Evolutionary conservation across 2,113 vertebrate species (phyloP).

Genomic region (Verasper variegatus): DNA sequence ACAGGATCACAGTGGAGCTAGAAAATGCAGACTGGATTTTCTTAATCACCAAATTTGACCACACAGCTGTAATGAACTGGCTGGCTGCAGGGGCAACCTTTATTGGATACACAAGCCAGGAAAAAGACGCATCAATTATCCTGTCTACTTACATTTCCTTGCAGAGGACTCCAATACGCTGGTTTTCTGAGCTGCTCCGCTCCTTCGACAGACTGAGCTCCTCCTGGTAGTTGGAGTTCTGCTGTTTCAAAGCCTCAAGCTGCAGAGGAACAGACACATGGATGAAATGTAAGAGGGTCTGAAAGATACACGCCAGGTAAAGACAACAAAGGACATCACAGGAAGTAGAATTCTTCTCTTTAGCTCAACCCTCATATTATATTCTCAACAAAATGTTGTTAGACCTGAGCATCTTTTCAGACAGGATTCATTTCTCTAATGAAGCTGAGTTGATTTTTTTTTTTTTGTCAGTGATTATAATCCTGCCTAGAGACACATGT

Average conservation of each 20-base stretch:
- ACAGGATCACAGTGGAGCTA: neutral
- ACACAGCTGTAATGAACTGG: neutral
- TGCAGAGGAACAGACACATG: constrained; percentile 63
- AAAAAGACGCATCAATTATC: constrained; percentile 45
- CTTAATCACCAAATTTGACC: constrained; percentile 7
- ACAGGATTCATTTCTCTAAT: neutral
- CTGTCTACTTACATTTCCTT: constrained; percentile 89
- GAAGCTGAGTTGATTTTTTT: neutral
- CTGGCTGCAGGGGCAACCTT: constrained; percentile 20
- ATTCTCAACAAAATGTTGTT: neutral
- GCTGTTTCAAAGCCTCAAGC: constrained; percentile 90
- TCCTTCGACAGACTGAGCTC: constrained; percentile 88
- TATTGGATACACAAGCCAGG: constrained; percentile 10
- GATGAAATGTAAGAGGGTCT: constrained; percentile 9
- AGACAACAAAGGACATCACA: neutral
- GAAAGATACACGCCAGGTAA: neutral
- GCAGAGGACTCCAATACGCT: constrained; percentile 85
- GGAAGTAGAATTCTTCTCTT: neutral
- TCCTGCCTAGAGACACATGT: too few species aligned
- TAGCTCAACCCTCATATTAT: neutral
- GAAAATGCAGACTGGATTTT: constrained; percentile 1
- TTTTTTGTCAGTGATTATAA: constrained; percentile 4
- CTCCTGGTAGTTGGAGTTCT: constrained; percentile 88
- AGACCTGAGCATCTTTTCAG: neutral
- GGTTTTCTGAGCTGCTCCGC: constrained; percentile 85